Evolutionary conservation across 2,888 invertebrate species (phyloP), one percentile per base, ranked within the genome.

Genomic region (Vesta saturnalis): DNA sequence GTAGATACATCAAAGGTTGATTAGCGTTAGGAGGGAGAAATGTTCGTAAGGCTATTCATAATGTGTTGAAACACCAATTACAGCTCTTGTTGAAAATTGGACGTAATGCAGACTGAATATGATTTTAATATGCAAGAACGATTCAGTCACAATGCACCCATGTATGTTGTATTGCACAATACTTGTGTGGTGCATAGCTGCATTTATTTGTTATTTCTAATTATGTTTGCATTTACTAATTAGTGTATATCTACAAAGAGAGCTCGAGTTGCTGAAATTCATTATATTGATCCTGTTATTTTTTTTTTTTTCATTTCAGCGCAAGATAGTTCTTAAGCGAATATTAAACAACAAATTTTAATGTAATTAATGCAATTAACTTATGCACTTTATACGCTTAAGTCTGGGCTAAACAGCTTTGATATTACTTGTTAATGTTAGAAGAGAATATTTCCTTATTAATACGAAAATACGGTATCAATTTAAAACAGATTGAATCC

Each of bases 21-120:
- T 39, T 39, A 39, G n/a, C 39, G 39, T 39, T 39, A 39, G 39
- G n/a, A 39, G 39, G 39, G 39, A 39, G 39, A 49, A 49, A 49
- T 49, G 47, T 49, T 49, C 18, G 18, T 10, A 49, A 49, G 47
- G 18, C 18, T 15, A 18, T 49, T 49, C 47, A 18, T 49, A 49
- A 49, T 49, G 18, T 49, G 47, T 49, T 49, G 47, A 49, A 49
- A 49, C 47, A 49, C 47, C 47, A 49, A 49, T 49, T 49, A 49
- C 15, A 49, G 47, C 15, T 18, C 47, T 49, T 49, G 39, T 39
- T 39, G 18, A 49, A 18, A 49, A 49, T 49, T 49, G 47, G 47
- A 49, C 47, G 47, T 49, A 49, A 15, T 49, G 18, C 47, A 49
- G 15, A 49, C 47, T 49, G 47, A 18, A 49, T 49, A 49, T 49